A percentile compares a stretch with the other conserved stretches of the same genome.
Evolutionary conservation across 1,140 invertebrate genomes (phyloP).

Genomic region (Prorops nasuta): DNA sequence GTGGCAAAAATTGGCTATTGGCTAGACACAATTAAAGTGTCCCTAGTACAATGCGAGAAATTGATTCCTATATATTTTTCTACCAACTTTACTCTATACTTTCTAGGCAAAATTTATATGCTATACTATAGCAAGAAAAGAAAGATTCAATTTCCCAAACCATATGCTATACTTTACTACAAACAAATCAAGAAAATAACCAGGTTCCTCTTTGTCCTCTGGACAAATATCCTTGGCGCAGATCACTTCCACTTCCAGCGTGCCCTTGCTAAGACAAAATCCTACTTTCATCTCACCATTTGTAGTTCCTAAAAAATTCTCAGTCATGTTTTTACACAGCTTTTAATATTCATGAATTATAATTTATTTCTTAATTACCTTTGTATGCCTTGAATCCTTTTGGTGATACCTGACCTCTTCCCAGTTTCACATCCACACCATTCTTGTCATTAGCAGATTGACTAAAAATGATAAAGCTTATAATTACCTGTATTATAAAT

Average conservation of each 20-base stretch:
- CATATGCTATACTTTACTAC: background rate
- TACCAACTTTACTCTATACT: too few relatives aligned
- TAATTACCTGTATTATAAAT: too few relatives aligned
- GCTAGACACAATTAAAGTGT: too few relatives aligned
- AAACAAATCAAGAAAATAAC: conserved; percentile 38
- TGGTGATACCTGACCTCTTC: conserved; percentile 76
- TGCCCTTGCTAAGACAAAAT: conserved; percentile 86
- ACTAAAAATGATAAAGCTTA: too few relatives aligned
- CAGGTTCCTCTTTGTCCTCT: conserved; percentile 57
- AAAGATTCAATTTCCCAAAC: too few relatives aligned
- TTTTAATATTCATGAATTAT: conserved; percentile 1
- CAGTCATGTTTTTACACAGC: too few relatives aligned
- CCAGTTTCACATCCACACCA: conserved; percentile 60
- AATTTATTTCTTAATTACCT: conserved; percentile 30
- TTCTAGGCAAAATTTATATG: too few relatives aligned
- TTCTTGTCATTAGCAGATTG: conserved; percentile 44
- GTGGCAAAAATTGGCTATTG: too few relatives aligned
- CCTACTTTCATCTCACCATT: conserved; percentile 83
- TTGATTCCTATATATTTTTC: too few relatives aligned
- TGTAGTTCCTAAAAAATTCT: conserved; percentile 60
- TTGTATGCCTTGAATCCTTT: conserved; percentile 63
- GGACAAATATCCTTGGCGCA: conserved; percentile 61
- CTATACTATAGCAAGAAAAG: too few relatives aligned
- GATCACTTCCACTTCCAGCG: conserved; percentile 85
- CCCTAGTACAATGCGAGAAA: too few relatives aligned